A percentile compares a stretch with the other conserved stretches of the same genome.
These are phyloP conservation scores for Gallinago media DNA, from an alignment of 2,113 vertebrate genomes.

Conservation along the genomic window DNA sequence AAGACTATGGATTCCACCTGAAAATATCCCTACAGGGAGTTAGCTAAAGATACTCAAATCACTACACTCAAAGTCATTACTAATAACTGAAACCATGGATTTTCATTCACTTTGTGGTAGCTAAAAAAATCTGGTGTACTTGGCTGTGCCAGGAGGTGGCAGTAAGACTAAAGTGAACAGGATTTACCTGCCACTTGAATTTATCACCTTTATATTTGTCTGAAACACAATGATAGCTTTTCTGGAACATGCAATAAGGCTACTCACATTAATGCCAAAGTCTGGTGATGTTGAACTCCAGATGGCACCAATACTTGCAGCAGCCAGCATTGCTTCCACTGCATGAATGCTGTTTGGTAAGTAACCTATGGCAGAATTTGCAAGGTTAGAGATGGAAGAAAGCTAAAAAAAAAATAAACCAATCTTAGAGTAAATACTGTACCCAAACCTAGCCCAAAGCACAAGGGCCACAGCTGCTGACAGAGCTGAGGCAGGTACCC, in stretches of 20 bases:
- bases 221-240: accelerated
- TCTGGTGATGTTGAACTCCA: slow-evolving; percentile 97
- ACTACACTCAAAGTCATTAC: neutral
- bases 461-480: neutral
- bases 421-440: neutral
- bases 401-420: neutral
- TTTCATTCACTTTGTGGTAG: accelerated
- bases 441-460: neutral
- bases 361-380: slow-evolving; percentile 81
- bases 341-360: slow-evolving; percentile 90
- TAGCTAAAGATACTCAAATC: neutral
- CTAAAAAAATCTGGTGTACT: neutral
- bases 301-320: slow-evolving; percentile 91
- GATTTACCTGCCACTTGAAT: too few species aligned
- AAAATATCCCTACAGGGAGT: neutral
- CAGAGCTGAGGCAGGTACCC: neutral
- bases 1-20: neutral
- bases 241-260: neutral
- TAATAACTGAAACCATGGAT: accelerated
- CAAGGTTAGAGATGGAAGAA: neutral
- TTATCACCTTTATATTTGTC: accelerated
- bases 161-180: neutral
- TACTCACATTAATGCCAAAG: slow-evolving; percentile 94
- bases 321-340: slow-evolving; percentile 93
- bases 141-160: neutral